Conservation (phyloP, 2,797 vertebrate species). For the Helostoma temminkii region DNA sequence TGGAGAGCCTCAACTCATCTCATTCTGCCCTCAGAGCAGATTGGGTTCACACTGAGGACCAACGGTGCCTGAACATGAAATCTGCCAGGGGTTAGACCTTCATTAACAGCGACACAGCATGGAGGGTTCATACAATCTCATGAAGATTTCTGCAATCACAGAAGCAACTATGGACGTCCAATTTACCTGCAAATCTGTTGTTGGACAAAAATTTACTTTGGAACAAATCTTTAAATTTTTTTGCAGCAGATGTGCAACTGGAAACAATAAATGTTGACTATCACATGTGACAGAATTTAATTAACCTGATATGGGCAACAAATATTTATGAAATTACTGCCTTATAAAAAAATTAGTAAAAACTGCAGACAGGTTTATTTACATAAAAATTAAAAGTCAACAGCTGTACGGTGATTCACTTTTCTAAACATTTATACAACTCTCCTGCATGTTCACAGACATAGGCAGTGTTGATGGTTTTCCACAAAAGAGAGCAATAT, state of each 20-base stretch:
- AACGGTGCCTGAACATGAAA: constrained; percentile 10
- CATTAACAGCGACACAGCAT: background rate
- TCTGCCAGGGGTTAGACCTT: constrained; percentile 24
- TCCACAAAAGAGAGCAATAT: constrained; percentile 18
- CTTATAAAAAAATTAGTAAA: background rate
- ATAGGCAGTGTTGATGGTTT: background rate
- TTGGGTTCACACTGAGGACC: constrained; percentile 33
- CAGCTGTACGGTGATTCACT: too few relatives aligned
- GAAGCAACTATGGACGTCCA: too few relatives aligned
- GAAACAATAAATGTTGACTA: too few relatives aligned
- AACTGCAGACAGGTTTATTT: too few relatives aligned
- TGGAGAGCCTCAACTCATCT: constrained; percentile 27
- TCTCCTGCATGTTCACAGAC: too few relatives aligned
- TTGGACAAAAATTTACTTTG: too few relatives aligned
- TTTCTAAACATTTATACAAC: too few relatives aligned
- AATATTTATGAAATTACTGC: background rate
- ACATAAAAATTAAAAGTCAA: too few relatives aligned
- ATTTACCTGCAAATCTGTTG: too few relatives aligned
- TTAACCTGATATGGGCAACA: too few relatives aligned
- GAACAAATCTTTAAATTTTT: too few relatives aligned
- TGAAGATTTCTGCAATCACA: background rate
- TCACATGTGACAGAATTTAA: too few relatives aligned
- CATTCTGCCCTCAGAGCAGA: constrained; percentile 42
- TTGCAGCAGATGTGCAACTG: background rate
- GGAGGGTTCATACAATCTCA: constrained; percentile 8